Evolutionary conservation across 2,888 invertebrate genomes (phyloP), one percentile per base, ranked within the genome.

Genomic region (Periphyllus acericola): DNA sequence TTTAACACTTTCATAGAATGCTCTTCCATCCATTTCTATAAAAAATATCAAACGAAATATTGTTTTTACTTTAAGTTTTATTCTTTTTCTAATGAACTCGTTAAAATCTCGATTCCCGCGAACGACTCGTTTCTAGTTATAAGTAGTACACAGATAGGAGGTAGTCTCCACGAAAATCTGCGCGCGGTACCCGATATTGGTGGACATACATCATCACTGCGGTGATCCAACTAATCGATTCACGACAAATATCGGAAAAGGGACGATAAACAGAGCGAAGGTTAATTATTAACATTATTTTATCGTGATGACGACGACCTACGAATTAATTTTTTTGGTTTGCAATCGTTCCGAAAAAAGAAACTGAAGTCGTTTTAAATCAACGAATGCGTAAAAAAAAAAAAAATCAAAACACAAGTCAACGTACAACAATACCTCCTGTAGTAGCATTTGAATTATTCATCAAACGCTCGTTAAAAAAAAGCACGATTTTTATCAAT

Each of bases 1-100:
- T 89, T 89, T 83, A 88, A 82, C 76, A 66, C 8, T 82, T 88
- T 89, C 72, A 87, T 89, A 14, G 86, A 82, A 68, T 85, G 80
- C n/a, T 89, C 89, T 76, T 89, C 89, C 83, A 71, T 85, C 79
- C 84, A 81, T 72, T 72, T 86, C 89, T 89, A 86, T 74, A 85
- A 89, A 46, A 66, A 74, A 82, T 88, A 84, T 55, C 52, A 74
- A 80, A 82, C 74, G 55, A 72, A 66, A 66, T 46, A n/a, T 83
- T 83, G 52, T 76, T 29, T 84, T 84, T 75, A 82, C 40, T 75
- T 88, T 36, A 55, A 52, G 46, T 80, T 55, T 29, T 80, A n/a
- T 52, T 52, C 52, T 32, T 78, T 17, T 21, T 40, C 21, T 36
- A 74, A 71, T 40, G 46, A 76, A 76, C 5, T 52, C 17, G 29